Percentiles rank a stretch among this genome's conserved stretches.
Conservation (phyloP, 2,113 vertebrate genomes). For the Myotis lucifugus region DNA sequence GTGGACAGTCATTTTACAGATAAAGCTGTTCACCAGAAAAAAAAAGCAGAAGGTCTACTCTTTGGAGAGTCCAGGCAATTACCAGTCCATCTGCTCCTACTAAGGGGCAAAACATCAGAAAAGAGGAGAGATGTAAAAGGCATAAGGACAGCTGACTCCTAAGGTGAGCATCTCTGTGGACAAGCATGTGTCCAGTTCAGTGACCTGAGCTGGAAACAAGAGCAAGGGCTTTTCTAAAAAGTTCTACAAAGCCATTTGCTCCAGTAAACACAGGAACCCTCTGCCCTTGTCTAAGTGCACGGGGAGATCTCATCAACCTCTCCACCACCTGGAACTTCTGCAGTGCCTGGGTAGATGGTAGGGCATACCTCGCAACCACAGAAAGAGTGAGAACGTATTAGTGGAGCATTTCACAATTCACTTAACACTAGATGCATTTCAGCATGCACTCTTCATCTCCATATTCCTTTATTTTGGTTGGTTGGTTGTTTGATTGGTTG, state of each 20-base stretch:
- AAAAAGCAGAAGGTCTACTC: constrained; percentile 43
- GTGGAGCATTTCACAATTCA: neutral
- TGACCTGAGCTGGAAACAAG: constrained; percentile 61
- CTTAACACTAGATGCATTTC: neutral
- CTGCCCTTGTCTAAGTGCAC: constrained; percentile 55
- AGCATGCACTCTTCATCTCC: neutral
- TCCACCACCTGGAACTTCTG: constrained; percentile 57
- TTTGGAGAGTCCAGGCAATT: constrained; percentile 29
- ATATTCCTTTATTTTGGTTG: neutral
- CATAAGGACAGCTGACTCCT: constrained; percentile 38
- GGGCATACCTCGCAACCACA: neutral
- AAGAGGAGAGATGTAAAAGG: constrained; percentile 31
- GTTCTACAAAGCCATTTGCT: constrained; percentile 74
- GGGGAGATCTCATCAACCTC: constrained; percentile 24
- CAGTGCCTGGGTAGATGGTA: neutral
- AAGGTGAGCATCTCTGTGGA: constrained; percentile 67
- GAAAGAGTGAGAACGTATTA: neutral
- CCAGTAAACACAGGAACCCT: constrained; percentile 62
- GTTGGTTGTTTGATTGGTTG: neutral
- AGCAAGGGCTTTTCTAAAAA: constrained; percentile 39
- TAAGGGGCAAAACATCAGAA: constrained; percentile 61
- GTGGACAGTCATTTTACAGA: constrained; percentile 17
- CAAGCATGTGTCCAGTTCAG: constrained; percentile 59
- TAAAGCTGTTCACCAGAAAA: neutral
- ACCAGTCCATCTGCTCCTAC: constrained; percentile 55